Evolutionary conservation across 37 sponge, comb jelly and placozoan species (phyloP).

Genomic region (Ianthella basta): DNA sequence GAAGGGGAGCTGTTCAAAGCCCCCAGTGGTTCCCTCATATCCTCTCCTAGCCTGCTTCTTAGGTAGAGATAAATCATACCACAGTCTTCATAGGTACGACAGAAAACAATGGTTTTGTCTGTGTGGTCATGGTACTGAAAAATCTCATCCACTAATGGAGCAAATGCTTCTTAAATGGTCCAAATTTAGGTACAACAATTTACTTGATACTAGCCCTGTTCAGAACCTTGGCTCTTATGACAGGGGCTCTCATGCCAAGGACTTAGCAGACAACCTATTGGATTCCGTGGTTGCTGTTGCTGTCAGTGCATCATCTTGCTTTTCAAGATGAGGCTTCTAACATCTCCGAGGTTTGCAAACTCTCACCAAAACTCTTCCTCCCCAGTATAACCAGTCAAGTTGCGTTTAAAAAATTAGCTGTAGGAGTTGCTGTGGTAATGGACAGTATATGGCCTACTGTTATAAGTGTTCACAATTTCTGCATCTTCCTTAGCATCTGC

Average conservation of each 20-base stretch:
- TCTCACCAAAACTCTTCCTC: conserved; percentile 29
- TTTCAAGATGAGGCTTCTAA: conserved; percentile 27
- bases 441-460: too few species aligned
- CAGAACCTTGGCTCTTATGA: conserved; percentile 18
- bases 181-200: background rate
- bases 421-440: too few species aligned
- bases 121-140: background rate
- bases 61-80: conserved; percentile 16
- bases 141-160: conserved; percentile 39
- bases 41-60: background rate
- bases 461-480: too few species aligned
- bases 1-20: background rate
- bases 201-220: conserved; percentile 29
- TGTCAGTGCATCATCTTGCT: conserved; percentile 30
- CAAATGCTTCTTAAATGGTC: conserved; percentile 26
- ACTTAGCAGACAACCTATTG: background rate
- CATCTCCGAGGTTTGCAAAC: conserved; percentile 41
- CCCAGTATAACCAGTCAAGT: background rate
- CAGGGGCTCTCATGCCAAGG: background rate
- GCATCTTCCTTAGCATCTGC: too few species aligned
- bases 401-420: too few species aligned
- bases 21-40: conserved; percentile 20
- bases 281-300: conserved; percentile 17
- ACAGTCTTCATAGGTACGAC: conserved; percentile 15
- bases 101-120: conserved; percentile 30